A percentile compares a stretch with the other conserved stretches of the same genome.
Evolutionary conservation across 2,797 vertebrate genomes (phyloP).

Genomic region (Lacerta bilineata): DNA sequence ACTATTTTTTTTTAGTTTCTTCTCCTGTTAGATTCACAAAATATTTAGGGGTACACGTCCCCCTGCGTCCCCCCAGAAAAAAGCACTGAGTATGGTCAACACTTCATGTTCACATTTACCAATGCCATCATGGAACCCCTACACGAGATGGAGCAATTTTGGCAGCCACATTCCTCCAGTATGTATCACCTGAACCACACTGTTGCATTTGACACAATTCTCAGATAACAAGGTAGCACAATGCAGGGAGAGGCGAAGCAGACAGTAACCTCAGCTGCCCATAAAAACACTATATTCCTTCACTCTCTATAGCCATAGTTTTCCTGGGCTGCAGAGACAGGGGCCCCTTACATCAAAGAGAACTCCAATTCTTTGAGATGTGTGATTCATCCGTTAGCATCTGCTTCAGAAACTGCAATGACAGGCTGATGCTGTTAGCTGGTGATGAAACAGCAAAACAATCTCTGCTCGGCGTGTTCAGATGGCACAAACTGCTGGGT

Average conservation of each 20-base stretch:
- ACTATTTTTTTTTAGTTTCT: no score
- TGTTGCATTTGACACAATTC: background rate
- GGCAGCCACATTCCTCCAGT: background rate
- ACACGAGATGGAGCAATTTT: background rate
- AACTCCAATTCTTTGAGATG: conserved; percentile 28
- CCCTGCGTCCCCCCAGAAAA: no score
- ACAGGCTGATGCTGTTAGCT: background rate
- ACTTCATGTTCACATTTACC: background rate
- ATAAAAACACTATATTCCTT: conserved; percentile 9
- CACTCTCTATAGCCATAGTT: background rate
- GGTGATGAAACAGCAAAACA: conserved; percentile 39
- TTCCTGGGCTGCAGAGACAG: background rate
- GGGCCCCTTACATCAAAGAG: background rate
- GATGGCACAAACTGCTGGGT: background rate
- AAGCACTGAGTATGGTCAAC: no score
- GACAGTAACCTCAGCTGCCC: background rate
- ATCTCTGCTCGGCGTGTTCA: background rate
- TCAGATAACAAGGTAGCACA: background rate
- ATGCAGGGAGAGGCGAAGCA: background rate
- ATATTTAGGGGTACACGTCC: no score
- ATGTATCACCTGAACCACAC: background rate
- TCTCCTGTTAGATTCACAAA: no score
- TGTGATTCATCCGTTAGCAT: conserved; percentile 28
- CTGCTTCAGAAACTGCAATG: background rate
- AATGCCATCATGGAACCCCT: no score